Conservation (phyloP, 1,140 invertebrate species). For the Colletes latitarsis region DNA sequence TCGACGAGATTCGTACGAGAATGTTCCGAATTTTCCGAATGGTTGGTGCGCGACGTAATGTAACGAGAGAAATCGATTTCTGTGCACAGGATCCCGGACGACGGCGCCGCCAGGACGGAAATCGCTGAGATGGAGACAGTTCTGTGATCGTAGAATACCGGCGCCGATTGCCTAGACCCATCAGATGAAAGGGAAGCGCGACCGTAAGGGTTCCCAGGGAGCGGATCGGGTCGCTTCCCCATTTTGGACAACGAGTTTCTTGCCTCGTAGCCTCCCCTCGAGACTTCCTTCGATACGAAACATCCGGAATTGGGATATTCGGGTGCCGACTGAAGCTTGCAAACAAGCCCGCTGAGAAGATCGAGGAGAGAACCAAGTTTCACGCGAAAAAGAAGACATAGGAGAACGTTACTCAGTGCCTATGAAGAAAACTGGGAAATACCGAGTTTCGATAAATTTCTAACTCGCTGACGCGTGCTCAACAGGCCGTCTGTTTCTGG, state of each 20-base stretch:
- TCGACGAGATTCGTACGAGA: too few species aligned
- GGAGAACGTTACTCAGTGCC: constrained; percentile 39
- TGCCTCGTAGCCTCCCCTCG: constrained; percentile 28
- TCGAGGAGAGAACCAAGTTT: not conserved
- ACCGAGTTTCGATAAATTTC: constrained; percentile 8
- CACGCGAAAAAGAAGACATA: not conserved
- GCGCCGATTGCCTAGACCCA: constrained; percentile 49
- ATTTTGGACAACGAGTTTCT: constrained; percentile 48
- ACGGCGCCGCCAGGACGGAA: constrained; percentile 84
- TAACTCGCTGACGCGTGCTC: not conserved
- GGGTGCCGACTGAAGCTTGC: not conserved
- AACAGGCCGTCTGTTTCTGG: not conserved
- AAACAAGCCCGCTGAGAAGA: not conserved
- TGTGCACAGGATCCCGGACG: constrained; percentile 69
- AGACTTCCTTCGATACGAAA: constrained; percentile 19
- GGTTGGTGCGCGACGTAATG: not conserved
- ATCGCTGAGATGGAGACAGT: constrained; percentile 94
- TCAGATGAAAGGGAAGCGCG: constrained; percentile 30
- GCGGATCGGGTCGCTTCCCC: constrained; percentile 25
- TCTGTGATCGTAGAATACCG: constrained; percentile 85
- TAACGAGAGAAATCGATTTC: not conserved
- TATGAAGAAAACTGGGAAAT: constrained; percentile 11
- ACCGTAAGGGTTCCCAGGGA: constrained; percentile 2
- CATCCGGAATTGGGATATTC: constrained; percentile 10
- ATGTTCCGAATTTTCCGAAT: too few species aligned